Evolutionary conservation across 2,113 vertebrate genomes (phyloP).

Genomic region (Caranx ignobilis): DNA sequence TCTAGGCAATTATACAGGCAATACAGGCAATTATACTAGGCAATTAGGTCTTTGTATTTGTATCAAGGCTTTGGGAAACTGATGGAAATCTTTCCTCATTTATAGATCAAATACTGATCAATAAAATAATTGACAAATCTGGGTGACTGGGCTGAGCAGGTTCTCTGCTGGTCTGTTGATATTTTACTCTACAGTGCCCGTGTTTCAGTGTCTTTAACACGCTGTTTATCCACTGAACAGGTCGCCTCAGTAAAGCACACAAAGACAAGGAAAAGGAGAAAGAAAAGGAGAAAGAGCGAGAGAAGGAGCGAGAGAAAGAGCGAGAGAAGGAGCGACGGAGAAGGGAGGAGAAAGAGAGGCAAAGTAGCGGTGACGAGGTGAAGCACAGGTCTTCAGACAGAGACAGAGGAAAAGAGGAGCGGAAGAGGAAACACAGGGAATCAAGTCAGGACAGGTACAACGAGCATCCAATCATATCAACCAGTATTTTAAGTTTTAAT

Average conservation of each 20-base stretch:
- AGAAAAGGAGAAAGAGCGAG: constrained; percentile 57
- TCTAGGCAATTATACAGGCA: too few relatives aligned
- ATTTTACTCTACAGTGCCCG: background rate
- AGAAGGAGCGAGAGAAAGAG: constrained; percentile 58
- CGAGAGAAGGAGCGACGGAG: constrained; percentile 59
- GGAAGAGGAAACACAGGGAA: constrained; percentile 83
- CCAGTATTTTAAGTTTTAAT: background rate
- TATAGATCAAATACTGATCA: background rate
- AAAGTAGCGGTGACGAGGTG: constrained; percentile 25
- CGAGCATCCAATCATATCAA: background rate
- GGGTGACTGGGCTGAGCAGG: background rate
- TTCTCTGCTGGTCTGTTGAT: background rate
- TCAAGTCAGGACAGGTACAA: constrained; percentile 78
- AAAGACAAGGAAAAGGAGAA: constrained; percentile 81
- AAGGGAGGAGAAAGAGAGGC: constrained; percentile 65
- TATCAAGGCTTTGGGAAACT: background rate
- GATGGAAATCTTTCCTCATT: background rate
- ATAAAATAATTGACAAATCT: constrained; percentile 3
- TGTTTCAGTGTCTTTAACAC: background rate
- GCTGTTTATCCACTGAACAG: constrained; percentile 56
- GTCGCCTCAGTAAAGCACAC: constrained; percentile 85
- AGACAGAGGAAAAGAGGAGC: constrained; percentile 71
- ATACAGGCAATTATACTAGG: too few relatives aligned
- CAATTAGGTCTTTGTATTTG: too few relatives aligned
- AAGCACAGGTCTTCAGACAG: constrained; percentile 74